These are phyloP conservation scores for Galaxea fascicularis DNA, from an alignment of 92 coral and sea anemone genomes.

Conservation along the genomic window DNA sequence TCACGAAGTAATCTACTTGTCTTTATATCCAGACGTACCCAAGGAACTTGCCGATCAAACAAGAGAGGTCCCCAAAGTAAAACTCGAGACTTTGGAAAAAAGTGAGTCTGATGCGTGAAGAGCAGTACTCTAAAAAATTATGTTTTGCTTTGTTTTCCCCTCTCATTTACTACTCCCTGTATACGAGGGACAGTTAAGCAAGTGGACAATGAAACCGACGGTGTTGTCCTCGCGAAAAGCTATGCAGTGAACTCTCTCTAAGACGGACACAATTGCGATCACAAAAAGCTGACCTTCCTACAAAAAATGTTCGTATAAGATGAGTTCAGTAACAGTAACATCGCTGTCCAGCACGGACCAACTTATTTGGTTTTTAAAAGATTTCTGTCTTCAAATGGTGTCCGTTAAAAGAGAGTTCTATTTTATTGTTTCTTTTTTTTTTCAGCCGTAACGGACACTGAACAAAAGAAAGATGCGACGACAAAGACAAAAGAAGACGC, in stretches of 20 bases:
- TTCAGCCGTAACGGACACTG: slow-evolving; percentile 22
- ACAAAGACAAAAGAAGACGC: background rate
- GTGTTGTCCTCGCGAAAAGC: too few relatives aligned
- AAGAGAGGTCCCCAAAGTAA: slow-evolving; percentile 17
- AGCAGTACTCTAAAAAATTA: background rate
- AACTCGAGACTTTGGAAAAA: slow-evolving; percentile 10
- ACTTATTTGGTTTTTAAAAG: too few relatives aligned
- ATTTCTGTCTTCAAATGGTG: background rate
- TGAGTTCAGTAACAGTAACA: background rate
- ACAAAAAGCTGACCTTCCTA: background rate
- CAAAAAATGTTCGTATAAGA: background rate
- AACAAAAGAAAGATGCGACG: slow-evolving; percentile 40
- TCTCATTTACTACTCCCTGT: background rate
- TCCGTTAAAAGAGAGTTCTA: background rate
- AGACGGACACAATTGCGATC: too few relatives aligned
- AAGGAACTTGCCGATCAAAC: slow-evolving; percentile 23
- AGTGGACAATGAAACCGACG: too few relatives aligned
- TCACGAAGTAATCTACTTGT: too few relatives aligned
- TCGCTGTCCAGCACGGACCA: background rate
- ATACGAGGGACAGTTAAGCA: too few relatives aligned
- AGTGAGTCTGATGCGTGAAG: slow-evolving; percentile 15
- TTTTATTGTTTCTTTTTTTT: background rate
- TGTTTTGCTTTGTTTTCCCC: background rate
- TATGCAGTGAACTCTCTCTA: too few relatives aligned
- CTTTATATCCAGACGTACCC: slow-evolving; percentile 5